Evolutionary conservation across 2,113 vertebrate species (phyloP).

Genomic region (Chroicocephalus ridibundus): DNA sequence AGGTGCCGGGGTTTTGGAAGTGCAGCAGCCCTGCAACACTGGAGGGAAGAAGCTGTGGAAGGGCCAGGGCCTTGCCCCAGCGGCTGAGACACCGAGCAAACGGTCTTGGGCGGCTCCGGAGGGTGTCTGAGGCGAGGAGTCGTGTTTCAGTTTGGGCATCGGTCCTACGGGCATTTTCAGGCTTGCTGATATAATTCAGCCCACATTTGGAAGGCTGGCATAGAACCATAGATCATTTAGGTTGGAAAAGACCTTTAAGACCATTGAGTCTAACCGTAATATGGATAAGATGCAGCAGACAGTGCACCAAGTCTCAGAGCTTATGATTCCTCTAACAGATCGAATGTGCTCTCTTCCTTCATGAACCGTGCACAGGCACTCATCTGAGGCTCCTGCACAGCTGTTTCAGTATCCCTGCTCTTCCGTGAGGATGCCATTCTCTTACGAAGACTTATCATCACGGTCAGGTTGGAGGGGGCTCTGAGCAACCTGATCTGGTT

Average conservation of each 20-base stretch:
- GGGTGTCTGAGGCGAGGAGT: accelerated
- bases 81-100: accelerated
- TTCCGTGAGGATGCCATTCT: not conserved
- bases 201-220: accelerated
- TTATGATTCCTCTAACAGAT: accelerated
- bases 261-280: not conserved
- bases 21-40: accelerated
- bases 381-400: accelerated
- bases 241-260: not conserved
- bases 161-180: accelerated
- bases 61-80: accelerated
- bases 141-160: accelerated
- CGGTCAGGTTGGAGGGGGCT: not conserved
- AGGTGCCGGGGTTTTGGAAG: accelerated
- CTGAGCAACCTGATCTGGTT: not conserved
- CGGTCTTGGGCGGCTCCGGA: accelerated
- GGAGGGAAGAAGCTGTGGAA: accelerated
- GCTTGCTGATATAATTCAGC: accelerated
- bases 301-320: not conserved
- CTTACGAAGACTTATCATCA: not conserved
- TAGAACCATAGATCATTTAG: not conserved
- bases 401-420: not conserved
- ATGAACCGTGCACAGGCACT: not conserved
- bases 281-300: no score
- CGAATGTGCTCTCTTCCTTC: accelerated